Base-by-base conservation (phyloP, 2,113 vertebrate genomes). In the Daubentonia madagascariensis region DNA sequence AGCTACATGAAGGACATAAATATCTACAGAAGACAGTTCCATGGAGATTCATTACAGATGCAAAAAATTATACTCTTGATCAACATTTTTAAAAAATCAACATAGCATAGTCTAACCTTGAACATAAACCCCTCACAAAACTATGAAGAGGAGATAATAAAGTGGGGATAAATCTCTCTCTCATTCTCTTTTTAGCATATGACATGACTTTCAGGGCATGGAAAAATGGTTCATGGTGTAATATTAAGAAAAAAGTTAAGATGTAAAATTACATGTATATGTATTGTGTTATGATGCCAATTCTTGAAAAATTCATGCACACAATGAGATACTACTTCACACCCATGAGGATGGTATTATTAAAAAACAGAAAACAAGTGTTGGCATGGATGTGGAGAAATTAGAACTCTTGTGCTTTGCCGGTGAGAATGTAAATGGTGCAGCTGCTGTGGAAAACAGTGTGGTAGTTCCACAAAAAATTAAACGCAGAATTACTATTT, bases 101-200 rank as follows among this genome's bases (percentile, higher is more conserved):
- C 25, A 50, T 20, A 80, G 52, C 28, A 84, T 32, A 73, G 6
- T 63, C 67, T 81, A 89, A 94, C 40, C 54, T 52, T 70, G 54
- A 20, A 68, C 35, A 40, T 70, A 85, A 85, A 68, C 85, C 17
- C 68, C 40, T 48, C 72, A 90, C 45, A 85, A 68, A 72, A 89
- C 16, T 45, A 7, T 85, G 37, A 88, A 79, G 30, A 73, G 18
- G 57, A 45, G 45, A 94, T 75, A 75, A 84, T 25, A 48, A 73
- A 95, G n/a, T 32, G 20, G 59, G 32, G 79, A 90, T 57, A 73
- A 65, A 57, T 75, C 54, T 94, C 85, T 75, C 40, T 43, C 45
- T 68, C 85, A 86, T 22, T 59, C 25, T 90, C 68, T 63, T 50
- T 85, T 78, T 57, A 68, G 83, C 72, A 83, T 28, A 89, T 43